Percentiles rank a stretch among this genome's conserved stretches.
These are phyloP conservation scores for Trichomycterus rosablanca DNA, from an alignment of 2,113 vertebrate species.

Conservation along the genomic window DNA sequence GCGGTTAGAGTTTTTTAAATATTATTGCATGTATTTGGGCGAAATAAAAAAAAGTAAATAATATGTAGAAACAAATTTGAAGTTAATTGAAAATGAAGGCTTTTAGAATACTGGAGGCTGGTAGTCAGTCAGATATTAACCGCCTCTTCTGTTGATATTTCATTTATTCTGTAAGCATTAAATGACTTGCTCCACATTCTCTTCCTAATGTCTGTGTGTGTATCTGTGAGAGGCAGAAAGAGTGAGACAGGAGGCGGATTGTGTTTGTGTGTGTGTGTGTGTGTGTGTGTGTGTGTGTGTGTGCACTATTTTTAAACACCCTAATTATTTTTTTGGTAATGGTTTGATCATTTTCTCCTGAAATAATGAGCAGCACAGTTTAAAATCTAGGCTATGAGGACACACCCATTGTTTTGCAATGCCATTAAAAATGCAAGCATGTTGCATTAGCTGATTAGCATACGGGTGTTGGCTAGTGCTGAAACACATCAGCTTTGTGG, in stretches of 20 bases:
- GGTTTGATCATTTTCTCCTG: conserved; percentile 43
- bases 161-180: conserved; percentile 63
- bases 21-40: too few relatives aligned
- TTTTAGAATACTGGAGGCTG: too few relatives aligned
- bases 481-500: conserved; percentile 14
- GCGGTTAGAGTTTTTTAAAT: too few relatives aligned
- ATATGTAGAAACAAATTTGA: too few relatives aligned
- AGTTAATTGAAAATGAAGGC: too few relatives aligned
- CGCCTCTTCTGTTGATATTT: conserved; percentile 45
- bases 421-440: background rate
- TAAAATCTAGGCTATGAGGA: conserved; percentile 37
- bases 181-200: conserved; percentile 49
- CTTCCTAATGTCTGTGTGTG: conserved; percentile 1
- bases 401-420: conserved; percentile 22
- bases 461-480: conserved; percentile 17
- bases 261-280: too few relatives aligned
- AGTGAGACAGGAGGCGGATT: too few relatives aligned
- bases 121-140: conserved; percentile 16
- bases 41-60: too few relatives aligned
- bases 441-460: background rate
- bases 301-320: too few relatives aligned
- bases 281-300: too few relatives aligned
- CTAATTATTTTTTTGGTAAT: conserved; percentile 51
- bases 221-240: too few relatives aligned
- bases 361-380: conserved; percentile 38